phyloP scores from a whole-genome alignment of 1,140 invertebrate genomes.

The Aphidius gifuensis region DNA sequence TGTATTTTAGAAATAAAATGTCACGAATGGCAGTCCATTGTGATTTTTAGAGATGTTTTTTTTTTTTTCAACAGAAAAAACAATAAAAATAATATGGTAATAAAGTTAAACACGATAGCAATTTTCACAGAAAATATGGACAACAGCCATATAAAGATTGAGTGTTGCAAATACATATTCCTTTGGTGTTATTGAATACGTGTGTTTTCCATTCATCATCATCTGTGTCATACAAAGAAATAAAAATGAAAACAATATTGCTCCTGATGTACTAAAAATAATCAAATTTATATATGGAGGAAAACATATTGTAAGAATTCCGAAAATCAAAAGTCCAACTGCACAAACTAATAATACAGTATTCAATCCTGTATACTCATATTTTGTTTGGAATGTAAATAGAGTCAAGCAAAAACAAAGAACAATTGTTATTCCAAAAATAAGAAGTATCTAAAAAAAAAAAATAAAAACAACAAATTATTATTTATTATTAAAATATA shows the following conservation, averaged over 20 bases:
- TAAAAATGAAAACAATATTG: constrained; percentile 79
- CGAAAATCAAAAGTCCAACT: constrained; percentile 82
- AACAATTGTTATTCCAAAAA: constrained; percentile 76
- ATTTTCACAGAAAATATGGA: constrained; percentile 87
- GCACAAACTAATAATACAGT: constrained; percentile 74
- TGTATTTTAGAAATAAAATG: no score
- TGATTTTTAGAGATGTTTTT: no score
- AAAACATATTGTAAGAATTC: constrained; percentile 70
- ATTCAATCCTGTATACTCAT: constrained; percentile 84
- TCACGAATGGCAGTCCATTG: no score
- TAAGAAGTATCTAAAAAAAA: constrained; percentile 70
- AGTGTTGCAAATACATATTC: constrained; percentile 95
- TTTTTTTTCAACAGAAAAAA: no score
- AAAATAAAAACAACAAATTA: constrained; percentile 24
- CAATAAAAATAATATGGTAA: no score
- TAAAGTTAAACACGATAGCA: constrained; percentile 47
- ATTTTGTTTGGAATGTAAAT: constrained; percentile 92
- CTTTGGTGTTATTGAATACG: constrained; percentile 88
- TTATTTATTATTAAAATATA: neutral
- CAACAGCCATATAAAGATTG: constrained; percentile 85
- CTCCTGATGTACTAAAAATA: constrained; percentile 79
- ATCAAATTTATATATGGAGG: constrained; percentile 62
- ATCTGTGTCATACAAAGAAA: constrained; percentile 92
- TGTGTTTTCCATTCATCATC: constrained; percentile 90
- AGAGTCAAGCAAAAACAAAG: constrained; percentile 81